Evolutionary conservation across 2,113 vertebrate species (phyloP), one percentile per base, ranked within the genome.

Genomic region (Oreocharis arfaki): DNA sequence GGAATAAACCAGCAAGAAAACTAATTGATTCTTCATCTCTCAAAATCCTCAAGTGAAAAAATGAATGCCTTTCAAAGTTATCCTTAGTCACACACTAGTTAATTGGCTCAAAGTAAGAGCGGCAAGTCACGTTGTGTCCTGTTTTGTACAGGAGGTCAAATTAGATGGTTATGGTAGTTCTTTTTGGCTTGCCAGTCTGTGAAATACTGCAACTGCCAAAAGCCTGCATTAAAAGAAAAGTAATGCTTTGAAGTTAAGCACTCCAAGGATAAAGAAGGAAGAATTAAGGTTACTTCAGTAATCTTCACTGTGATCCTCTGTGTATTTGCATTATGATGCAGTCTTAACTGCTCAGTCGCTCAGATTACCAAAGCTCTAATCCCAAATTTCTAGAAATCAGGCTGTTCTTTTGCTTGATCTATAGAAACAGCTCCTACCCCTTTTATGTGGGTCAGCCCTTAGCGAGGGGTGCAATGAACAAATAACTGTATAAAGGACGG

Each of bases 221-320:
- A 41, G 20, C 28, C 61, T 55, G 32, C 27, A 42, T 87, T 53
- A 63, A 65, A 90, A 67, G 56, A 91, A 94, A 87, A 81, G 37
- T 13, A 73, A 46, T 71, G 65, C 93, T 92, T 95, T 90, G 69
- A 90, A 95, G 75, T 90, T 82, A 84, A 90, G 74, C 55, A 47
- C 20, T 91, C 42, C 61, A 92, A 39, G 57, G 70, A 47, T 87
- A 87, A 85, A 90, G 64, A 71, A 75, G 52, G 35, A 57, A 87
- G 82, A 84, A 85, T 75, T 87, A 67, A 93, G 60, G 70, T 93
- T 94, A 89, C 46, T 89, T 23, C 26, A 55, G 47, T 89, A 89
- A 77, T 84, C 64, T 87, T 80, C 69, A 13, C 59, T 56, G 12
- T 74, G 73, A 80, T 76, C 41, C 64, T 77, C 44, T 84, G 61